Base-by-base conservation (phyloP, 2,797 vertebrate species). In the Sebastes oblongus region DNA sequence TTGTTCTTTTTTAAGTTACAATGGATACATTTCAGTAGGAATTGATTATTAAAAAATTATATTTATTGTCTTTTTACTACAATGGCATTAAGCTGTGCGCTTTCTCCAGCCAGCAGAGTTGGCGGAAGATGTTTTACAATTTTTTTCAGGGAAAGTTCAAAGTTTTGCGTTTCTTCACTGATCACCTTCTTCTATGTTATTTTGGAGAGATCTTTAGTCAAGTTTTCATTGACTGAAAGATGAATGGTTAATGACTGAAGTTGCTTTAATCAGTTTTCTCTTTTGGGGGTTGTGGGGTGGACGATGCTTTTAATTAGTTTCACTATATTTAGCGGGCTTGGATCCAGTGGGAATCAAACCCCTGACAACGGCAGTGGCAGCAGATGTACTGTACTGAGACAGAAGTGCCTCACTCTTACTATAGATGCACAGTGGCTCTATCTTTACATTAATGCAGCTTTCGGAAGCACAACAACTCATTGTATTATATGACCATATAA, bases 241-340 rank as follows among this genome's bases (percentile, higher is more conserved):
- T 69, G 55, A 85, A 64, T 36, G 58, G 66, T 59, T 72, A 81
- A 75, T 77, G 69, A 76, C 36, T 39, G 30, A n/a, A 55, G 66
- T 24, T 73, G 32, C 67, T 81, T 73, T 74, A 62, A 50, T 78
- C 25, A 65, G 52, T 68, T 67, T 6, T 74, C 62, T 65, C 39
- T 20, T 58, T 39, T 18, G 12, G 32, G 62, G 59, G 50, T 54
- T 54, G 50, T 22, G n/a, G 50, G 8, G 52, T 8, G 75, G 80
- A 78, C 59, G 18, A n/a, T 75, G 71, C 60, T 36, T 52, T 83
- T 91, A 81, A 92, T 90, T 88, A 85, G 84, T 81, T 81, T 75
- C 67, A 84, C 82, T 86, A 90, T 91, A 86, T 87, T 89, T 87
- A 88, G 83, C 32, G 34, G 2, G 32, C 42, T 56, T 39, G 55